These are phyloP conservation scores for Tineola bisselliella DNA, from an alignment of 2,888 invertebrate genomes.

Conservation along the genomic window DNA sequence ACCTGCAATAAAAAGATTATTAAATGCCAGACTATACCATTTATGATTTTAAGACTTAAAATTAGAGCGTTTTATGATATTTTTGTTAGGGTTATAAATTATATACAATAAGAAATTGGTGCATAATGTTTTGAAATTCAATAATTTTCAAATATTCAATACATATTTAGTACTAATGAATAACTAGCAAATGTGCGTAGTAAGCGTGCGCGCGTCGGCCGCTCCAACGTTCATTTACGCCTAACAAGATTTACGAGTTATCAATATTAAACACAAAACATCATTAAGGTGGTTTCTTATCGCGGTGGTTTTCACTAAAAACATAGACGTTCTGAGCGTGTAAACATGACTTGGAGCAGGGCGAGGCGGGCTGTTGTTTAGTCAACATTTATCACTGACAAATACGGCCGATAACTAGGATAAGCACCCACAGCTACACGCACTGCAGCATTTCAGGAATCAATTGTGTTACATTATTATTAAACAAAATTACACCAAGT, in stretches of 20 bases:
- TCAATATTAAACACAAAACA: conserved; percentile 14
- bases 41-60: background rate
- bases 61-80: background rate
- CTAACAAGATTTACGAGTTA: conserved; percentile 16
- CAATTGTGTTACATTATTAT: background rate
- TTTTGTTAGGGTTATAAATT: background rate
- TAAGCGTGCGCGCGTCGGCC: too few relatives aligned
- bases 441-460: background rate
- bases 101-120: background rate
- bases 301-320: conserved; percentile 28
- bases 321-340: conserved; percentile 36
- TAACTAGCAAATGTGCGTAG: too few relatives aligned
- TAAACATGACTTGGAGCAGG: conserved; percentile 54
- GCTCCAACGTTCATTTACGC: conserved; percentile 13
- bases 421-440: background rate
- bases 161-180: too few relatives aligned
- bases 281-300: conserved; percentile 21
- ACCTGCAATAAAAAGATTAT: background rate
- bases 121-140: too few relatives aligned
- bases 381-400: conserved; percentile 48
- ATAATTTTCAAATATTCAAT: too few relatives aligned
- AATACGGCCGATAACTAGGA: conserved; percentile 33
- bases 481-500: background rate
- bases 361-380: conserved; percentile 39
- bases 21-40: background rate